phyloP scores from a whole-genome alignment of 2,888 invertebrate genomes.

The Trilocha varians region DNA sequence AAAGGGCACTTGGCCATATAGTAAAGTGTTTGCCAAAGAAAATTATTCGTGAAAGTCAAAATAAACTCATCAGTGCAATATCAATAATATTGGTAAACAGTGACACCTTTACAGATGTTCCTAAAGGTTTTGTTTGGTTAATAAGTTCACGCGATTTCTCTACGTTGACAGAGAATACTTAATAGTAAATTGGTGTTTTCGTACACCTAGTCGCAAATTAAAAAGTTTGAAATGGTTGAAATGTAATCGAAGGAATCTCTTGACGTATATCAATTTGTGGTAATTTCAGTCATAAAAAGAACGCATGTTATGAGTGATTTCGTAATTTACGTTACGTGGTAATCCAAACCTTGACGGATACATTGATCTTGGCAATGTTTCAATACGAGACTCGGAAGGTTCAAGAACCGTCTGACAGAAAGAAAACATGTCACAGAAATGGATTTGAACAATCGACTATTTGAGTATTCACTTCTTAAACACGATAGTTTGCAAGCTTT shows the following conservation, averaged over 20 bases:
- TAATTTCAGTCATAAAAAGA: neutral
- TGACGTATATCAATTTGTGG: no score
- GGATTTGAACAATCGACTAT: neutral
- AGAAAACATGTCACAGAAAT: neutral
- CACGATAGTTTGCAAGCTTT: constrained; percentile 5
- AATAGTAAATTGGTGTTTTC: no score
- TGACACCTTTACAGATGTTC: neutral
- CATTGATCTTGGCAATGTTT: constrained; percentile 41
- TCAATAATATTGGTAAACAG: neutral
- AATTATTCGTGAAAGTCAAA: neutral
- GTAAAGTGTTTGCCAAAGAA: neutral
- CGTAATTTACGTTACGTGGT: neutral
- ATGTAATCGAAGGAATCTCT: no score
- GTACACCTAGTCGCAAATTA: no score
- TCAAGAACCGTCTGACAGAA: constrained; percentile 5
- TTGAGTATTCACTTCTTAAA: neutral
- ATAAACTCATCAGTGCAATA: neutral
- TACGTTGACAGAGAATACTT: no score
- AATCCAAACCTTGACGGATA: constrained; percentile 2
- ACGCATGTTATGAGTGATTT: neutral
- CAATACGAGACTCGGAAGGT: constrained; percentile 23
- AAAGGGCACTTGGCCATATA: constrained; percentile 9
- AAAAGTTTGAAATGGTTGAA: no score
- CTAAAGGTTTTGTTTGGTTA: neutral
- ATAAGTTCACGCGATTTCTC: no score